Evolutionary conservation across 2,797 vertebrate species (phyloP).

Genomic region (Tadarida brasiliensis): DNA sequence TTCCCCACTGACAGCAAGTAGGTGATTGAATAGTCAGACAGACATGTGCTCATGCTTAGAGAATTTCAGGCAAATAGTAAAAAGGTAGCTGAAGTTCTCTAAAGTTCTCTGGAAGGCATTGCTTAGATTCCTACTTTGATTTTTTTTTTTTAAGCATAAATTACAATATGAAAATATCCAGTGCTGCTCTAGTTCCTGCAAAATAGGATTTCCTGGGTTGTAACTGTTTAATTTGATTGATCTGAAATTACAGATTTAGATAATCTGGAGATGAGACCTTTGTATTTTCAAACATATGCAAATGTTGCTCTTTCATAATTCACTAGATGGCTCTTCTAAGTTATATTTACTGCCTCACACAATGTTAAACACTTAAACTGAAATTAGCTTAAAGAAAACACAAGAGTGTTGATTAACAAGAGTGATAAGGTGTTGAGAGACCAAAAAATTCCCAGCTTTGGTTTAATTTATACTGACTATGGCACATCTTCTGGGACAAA

Average conservation of each 20-base stretch:
- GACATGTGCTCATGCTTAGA: background rate
- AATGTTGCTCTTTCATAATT: background rate
- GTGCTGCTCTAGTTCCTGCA: background rate
- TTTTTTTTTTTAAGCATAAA: background rate
- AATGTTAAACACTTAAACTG: background rate
- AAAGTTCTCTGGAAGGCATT: background rate
- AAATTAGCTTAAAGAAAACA: background rate
- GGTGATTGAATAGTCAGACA: background rate
- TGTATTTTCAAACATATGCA: background rate
- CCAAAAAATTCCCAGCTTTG: background rate
- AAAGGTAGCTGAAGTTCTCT: background rate
- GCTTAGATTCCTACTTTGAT: background rate
- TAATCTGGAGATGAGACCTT: background rate
- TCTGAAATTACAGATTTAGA: background rate
- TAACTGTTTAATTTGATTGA: background rate
- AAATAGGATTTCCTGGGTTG: background rate
- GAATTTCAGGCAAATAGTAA: background rate
- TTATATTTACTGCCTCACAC: background rate
- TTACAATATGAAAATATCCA: background rate
- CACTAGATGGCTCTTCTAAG: background rate
- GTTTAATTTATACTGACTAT: background rate
- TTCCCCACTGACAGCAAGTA: background rate
- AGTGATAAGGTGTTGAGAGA: background rate
- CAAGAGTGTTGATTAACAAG: background rate
- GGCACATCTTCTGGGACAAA: background rate